Evolutionary conservation across 2,113 vertebrate genomes (phyloP), one percentile per base, ranked within the genome.

Genomic region (Oncorhynchus tshawytscha): DNA sequence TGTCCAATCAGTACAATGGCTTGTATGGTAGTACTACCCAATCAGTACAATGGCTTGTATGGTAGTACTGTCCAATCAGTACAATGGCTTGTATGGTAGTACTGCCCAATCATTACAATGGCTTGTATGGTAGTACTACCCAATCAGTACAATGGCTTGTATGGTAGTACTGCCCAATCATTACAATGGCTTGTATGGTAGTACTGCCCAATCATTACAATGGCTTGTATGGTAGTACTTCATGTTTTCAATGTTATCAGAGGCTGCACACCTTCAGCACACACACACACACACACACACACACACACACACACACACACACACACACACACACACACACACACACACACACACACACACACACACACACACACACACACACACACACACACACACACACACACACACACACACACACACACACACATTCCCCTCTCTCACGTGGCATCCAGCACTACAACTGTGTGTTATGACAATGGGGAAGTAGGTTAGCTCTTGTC

Each of bases 391-490:
- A 13, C 16, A 4, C 64, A n/a, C 12, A 15, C 13, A 5, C 57
- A 18, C 57, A 60, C 20, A 20, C 34, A 34, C 6, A 34, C 6
- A 34, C 31, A 6, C 31, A 31, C 31, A 51, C 49, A 13, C 16
- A 4, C 64, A n/a, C 12, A 15, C 15, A 5, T 89, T 89, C 88
- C 89, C 85, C 82, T 84, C 78, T 82, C 89, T 92, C 90, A 25
- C n/a, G n/a, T n/a, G n/a, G 25, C 25, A 49, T 85, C 82, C 76
- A 85, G 84, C 85, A 67, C 75, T 48, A 62, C 88, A 91, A 92
- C 88, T 87, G 87, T 86, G 83, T 85, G 84, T 78, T 54, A 78
- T 22, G 88, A 88, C 87, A 92, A 92, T 90, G 89, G 81, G 90
- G 91, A 92, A 92, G 89, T 90, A 86, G 84, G 76, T 78, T 66